phyloP scores from a whole-genome alignment of 2,113 vertebrate species.

The Columba janthina region DNA sequence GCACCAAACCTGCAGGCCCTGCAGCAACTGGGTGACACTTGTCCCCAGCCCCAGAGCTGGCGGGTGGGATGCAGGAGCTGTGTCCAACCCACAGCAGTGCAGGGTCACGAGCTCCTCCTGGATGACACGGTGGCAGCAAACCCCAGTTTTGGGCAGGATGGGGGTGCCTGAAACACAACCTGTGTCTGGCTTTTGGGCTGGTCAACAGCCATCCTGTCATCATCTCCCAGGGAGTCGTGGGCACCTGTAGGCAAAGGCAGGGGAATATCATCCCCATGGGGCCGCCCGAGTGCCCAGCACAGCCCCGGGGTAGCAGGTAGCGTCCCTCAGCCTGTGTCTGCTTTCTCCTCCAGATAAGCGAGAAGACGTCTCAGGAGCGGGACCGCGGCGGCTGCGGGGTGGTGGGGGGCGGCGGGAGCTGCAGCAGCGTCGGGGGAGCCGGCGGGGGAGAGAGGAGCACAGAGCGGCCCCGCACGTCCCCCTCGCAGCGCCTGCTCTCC shows the following conservation, averaged over 20 bases:
- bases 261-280: accelerated
- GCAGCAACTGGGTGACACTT: background rate
- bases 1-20: background rate
- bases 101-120: background rate
- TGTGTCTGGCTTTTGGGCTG: background rate
- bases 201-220: background rate
- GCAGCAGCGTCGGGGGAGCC: slow-evolving; percentile 69
- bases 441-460: slow-evolving; percentile 78
- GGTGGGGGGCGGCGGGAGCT: slow-evolving; percentile 79
- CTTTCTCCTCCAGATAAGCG: slow-evolving; percentile 75
- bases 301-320: accelerated
- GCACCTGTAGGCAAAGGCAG: background rate
- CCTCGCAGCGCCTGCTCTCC: slow-evolving; percentile 95
- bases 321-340: background rate
- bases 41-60: background rate
- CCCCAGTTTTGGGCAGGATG: background rate
- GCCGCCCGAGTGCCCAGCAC: accelerated
- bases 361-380: slow-evolving; percentile 88
- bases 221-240: accelerated
- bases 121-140: background rate
- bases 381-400: slow-evolving; percentile 83
- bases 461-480: slow-evolving; percentile 94
- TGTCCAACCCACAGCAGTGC: accelerated
- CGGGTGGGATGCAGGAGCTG: background rate
- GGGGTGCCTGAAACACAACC: background rate